These are phyloP conservation scores for Hypomecis punctinalis DNA, from an alignment of 2,888 invertebrate species.

Conservation along the genomic window DNA sequence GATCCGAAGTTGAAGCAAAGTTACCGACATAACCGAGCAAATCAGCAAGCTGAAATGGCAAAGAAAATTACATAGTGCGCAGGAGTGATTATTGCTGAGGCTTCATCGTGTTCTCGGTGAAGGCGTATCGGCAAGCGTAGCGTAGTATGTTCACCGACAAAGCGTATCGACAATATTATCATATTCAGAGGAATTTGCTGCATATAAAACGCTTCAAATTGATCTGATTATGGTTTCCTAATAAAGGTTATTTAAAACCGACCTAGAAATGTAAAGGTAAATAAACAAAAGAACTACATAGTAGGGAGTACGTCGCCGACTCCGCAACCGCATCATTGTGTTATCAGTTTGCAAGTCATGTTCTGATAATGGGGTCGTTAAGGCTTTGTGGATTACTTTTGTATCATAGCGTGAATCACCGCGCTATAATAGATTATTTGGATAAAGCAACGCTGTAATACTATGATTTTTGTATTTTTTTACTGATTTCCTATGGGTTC, in stretches of 20 bases:
- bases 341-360: conserved; percentile 10
- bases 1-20: no score
- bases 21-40: no score
- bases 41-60: no score
- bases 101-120: no score
- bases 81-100: no score
- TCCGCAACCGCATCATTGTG: neutral
- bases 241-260: neutral
- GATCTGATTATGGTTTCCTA: no score
- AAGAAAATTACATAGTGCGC: no score
- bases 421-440: neutral
- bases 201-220: no score
- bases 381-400: neutral
- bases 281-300: neutral
- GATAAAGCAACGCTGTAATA: neutral
- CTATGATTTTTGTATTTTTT: neutral
- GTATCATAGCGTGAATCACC: neutral
- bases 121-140: no score
- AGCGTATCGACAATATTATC: no score
- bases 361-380: conserved; percentile 3
- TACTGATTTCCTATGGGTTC: neutral
- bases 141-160: no score
- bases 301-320: neutral
- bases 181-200: no score
- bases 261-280: neutral